These are phyloP conservation scores for Coccyzus lansbergi DNA, from an alignment of 2,797 vertebrate genomes.

Conservation along the genomic window DNA sequence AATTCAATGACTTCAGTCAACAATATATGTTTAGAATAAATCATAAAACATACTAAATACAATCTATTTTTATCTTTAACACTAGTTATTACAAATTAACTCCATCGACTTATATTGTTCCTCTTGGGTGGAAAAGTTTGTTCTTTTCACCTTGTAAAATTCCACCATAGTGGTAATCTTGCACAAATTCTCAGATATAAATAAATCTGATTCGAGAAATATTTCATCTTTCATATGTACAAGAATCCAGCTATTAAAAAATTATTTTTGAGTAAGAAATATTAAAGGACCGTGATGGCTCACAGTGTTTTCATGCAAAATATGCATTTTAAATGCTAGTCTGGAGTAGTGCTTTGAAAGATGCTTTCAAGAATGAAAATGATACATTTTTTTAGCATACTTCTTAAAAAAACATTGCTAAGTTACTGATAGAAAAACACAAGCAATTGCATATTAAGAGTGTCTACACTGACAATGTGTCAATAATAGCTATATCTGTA, in stretches of 20 bases:
- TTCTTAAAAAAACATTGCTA: neutral
- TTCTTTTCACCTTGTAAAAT: neutral
- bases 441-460: neutral
- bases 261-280: neutral
- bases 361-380: neutral
- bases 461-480: neutral
- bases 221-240: neutral
- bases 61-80: neutral
- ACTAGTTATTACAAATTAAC: neutral
- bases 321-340: neutral
- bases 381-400: neutral
- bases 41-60: neutral
- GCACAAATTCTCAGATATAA: neutral
- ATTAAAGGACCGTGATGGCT: neutral
- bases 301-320: neutral
- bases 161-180: neutral
- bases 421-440: neutral
- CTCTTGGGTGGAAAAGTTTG: neutral
- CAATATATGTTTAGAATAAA: slow-evolving; percentile 33
- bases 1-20: slow-evolving; percentile 11
- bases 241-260: neutral
- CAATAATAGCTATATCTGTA: neutral
- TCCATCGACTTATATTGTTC: neutral
- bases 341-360: neutral
- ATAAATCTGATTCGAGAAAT: neutral